Conservation (phyloP, 2,888 invertebrate species). For the Chaitophorus viminalis region DNA sequence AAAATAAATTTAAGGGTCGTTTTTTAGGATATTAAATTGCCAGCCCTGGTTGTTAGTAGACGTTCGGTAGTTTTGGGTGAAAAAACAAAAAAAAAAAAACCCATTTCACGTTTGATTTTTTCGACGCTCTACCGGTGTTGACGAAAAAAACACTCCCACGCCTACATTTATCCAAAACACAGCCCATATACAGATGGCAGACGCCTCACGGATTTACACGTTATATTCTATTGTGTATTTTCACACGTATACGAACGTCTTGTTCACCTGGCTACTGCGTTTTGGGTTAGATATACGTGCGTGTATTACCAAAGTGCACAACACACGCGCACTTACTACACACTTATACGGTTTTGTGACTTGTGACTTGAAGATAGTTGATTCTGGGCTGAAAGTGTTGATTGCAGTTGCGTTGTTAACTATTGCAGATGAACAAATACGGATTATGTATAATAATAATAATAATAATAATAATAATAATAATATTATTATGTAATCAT, state of each 20-base stretch:
- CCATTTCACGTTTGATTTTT: neutral
- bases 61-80: too few species aligned
- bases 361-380: neutral
- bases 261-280: neutral
- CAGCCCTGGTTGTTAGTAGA: too few species aligned
- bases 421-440: neutral
- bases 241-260: neutral
- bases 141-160: neutral
- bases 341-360: neutral
- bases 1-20: too few species aligned
- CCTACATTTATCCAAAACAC: neutral
- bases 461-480: too few species aligned
- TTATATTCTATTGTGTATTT: neutral
- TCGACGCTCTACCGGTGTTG: neutral
- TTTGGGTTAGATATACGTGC: neutral
- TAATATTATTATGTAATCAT: neutral
- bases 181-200: neutral
- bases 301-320: neutral
- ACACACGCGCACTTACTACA: neutral
- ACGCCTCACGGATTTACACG: neutral
- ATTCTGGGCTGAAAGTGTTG: neutral
- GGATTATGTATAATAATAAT: neutral
- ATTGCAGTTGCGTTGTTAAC: neutral
- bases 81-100: too few species aligned
- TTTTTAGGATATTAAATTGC: too few species aligned